phyloP scores from a whole-genome alignment of 2,888 invertebrate genomes.

The Megalurothrips usitatus region DNA sequence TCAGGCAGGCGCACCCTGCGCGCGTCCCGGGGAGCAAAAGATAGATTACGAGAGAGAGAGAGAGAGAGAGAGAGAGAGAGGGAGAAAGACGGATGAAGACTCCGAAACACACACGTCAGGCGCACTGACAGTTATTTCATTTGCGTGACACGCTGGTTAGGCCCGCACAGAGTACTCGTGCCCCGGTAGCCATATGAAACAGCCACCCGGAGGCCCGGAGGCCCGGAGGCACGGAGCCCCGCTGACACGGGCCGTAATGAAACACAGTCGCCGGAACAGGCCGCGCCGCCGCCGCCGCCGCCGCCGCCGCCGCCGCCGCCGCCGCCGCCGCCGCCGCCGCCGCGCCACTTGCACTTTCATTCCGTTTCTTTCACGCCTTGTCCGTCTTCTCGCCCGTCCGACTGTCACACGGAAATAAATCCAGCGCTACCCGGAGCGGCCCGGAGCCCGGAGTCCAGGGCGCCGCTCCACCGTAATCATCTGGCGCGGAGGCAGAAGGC shows the following conservation, averaged over 20 bases:
- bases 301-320: too few species aligned
- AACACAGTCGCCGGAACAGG: too few species aligned
- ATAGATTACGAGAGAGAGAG: not conserved
- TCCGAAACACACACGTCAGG: not conserved
- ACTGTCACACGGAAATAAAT: not conserved
- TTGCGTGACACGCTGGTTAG: not conserved
- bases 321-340: too few species aligned
- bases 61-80: not conserved
- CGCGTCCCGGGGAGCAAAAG: not conserved
- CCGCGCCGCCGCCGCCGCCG: too few species aligned
- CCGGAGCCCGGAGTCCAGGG: not conserved
- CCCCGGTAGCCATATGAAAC: not conserved
- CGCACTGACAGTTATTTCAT: not conserved
- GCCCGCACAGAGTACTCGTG: not conserved
- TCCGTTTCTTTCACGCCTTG: too few species aligned
- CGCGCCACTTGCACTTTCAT: too few species aligned
- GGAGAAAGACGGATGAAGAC: not conserved
- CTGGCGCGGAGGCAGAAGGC: not conserved
- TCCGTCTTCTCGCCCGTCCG: too few species aligned
- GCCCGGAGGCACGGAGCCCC: too few species aligned
- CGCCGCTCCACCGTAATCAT: not conserved
- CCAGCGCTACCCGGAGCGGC: not conserved
- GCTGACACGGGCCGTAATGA: too few species aligned
- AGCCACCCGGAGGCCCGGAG: not conserved
- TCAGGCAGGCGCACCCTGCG: not conserved